Evolutionary conservation across 2,888 invertebrate species (phyloP), one percentile per base, ranked within the genome.

Genomic region (Meteorus colon): DNA sequence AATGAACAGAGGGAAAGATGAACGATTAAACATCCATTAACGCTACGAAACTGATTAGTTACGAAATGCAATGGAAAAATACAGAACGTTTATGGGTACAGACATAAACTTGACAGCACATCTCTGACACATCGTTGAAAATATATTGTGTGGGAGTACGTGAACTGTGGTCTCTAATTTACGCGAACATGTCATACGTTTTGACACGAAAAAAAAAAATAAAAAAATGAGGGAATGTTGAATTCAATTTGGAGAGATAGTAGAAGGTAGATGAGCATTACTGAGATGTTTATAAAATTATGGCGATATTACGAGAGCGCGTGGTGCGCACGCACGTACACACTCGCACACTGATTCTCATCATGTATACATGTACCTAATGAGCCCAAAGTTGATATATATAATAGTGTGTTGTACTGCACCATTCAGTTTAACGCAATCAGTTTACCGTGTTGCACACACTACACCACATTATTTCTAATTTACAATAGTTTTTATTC

Each of bases 291-390:
- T 55, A 19, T 8, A 55, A 4, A 4, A 19, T n/a, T n/a, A 24
- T 6, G 41, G 2, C 37, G 19, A n/a, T 45, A 45, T 68, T 48
- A 45, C 37, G 27, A 60, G 60, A 70, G 37, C 60, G 37, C 59
- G 12, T 27, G 45, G 70, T 60, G 12, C 55, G 29, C n/a, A 27
- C 27, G 16, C 27, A 19, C 19, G 19, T 24, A 4, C 55, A 55
- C 55, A 48, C 55, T n/a, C 31, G 55, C 19, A 59, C 55, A 41
- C 55, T 5, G 4, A 12, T 29, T 31, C 12, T 29, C 12, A 65
- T 37, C 37, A 12, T 31, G 12, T 41, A 27, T 66, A 24, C 19
- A 6, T 62, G 31, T 29, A 16, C 29, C 29, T 29, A 41, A 27
- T 29, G 31, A 62, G 31, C 29, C 31, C 8, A 14, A 31, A 29